These are phyloP conservation scores for Pandemis heparana DNA, from an alignment of 2,888 invertebrate genomes.

Conservation along the genomic window DNA sequence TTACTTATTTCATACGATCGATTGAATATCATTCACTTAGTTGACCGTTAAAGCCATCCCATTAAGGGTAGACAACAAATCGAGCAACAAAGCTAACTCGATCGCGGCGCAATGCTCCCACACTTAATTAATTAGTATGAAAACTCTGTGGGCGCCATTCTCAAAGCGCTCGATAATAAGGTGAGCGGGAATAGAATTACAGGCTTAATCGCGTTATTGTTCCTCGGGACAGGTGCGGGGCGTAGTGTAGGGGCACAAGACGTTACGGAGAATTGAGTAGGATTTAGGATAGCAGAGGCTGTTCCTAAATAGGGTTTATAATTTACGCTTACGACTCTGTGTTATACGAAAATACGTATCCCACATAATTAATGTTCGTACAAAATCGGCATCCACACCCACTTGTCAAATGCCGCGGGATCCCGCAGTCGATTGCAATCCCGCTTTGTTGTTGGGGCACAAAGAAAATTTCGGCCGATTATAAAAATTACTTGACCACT, in stretches of 20 bases:
- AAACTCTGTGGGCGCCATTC: constrained; percentile 48
- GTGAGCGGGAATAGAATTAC: constrained; percentile 28
- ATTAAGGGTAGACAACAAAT: constrained; percentile 24
- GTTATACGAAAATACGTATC: too few relatives aligned
- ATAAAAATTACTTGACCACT: background rate
- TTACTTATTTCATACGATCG: background rate
- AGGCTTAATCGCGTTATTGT: constrained; percentile 18
- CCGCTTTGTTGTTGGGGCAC: too few relatives aligned
- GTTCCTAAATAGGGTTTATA: background rate
- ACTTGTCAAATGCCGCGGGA: too few relatives aligned
- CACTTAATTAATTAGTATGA: constrained; percentile 63
- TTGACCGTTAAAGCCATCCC: background rate
- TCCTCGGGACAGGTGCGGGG: background rate
- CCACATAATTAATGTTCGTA: too few relatives aligned
- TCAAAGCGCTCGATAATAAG: constrained; percentile 18
- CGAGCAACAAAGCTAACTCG: constrained; percentile 54
- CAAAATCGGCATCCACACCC: too few relatives aligned
- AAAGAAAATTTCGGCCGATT: too few relatives aligned
- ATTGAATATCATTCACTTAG: background rate
- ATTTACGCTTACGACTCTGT: background rate
- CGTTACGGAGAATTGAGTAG: background rate
- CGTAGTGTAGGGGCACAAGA: background rate
- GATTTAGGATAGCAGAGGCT: background rate
- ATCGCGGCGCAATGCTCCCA: constrained; percentile 49
- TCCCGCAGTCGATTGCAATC: too few relatives aligned